phyloP scores from a whole-genome alignment of 2,113 vertebrate genomes.

The Myrmecobius fasciatus region DNA sequence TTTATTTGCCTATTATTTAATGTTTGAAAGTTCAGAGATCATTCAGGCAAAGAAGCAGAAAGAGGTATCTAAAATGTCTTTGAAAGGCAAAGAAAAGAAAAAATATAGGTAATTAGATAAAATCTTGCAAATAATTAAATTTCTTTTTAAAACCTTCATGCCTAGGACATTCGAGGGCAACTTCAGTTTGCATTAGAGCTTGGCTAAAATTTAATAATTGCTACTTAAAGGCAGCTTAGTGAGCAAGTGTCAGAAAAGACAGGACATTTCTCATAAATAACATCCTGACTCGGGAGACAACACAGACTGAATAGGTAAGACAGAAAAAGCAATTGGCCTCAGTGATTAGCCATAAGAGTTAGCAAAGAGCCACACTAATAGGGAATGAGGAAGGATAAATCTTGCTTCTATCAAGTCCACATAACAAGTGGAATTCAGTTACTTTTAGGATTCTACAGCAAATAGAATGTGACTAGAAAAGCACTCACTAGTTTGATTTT shows the following conservation, averaged over 20 bases:
- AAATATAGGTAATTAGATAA: background rate
- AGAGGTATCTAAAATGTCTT: background rate
- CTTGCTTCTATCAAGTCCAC: background rate
- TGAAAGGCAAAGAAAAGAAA: background rate
- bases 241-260: background rate
- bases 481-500: background rate
- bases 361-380: background rate
- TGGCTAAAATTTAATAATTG: background rate
- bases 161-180: background rate
- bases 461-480: background rate
- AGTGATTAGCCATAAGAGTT: background rate
- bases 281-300: background rate
- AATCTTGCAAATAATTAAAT: background rate
- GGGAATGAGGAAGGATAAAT: background rate
- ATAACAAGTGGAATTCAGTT: background rate
- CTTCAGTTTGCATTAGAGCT: background rate
- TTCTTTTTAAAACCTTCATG: background rate
- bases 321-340: background rate
- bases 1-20: background rate
- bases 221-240: background rate
- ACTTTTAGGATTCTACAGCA: background rate
- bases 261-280: background rate
- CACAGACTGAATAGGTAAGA: background rate
- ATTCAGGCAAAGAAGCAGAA: background rate
- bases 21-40: background rate